Base-by-base conservation (phyloP, 1,140 invertebrate genomes). In the Drosophila elegans region DNA sequence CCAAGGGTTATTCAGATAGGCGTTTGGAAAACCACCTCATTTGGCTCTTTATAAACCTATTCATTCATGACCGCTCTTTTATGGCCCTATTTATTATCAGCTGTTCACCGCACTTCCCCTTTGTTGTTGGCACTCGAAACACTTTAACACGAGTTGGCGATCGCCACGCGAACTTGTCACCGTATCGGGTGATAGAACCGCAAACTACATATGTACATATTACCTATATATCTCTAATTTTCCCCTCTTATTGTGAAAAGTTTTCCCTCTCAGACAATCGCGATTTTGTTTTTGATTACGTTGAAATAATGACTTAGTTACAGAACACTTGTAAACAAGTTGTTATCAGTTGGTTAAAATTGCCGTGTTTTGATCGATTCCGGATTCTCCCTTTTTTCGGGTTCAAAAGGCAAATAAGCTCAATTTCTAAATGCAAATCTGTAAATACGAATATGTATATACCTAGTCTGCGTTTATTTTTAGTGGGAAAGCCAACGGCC, bases 401-500 rank as follows among this genome's bases (percentile, higher is more conserved):
- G 13, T 21, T 62, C 59, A 11, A 21, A 16, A 27, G 27, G 0
- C 27, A 57, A 29, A 32, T 62, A 45, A 9, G 53, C 55, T 10
- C 16, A 4, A 36, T 36, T 64, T 61, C 51, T 56, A 62, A 60
- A 63, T 44, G 39, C 55, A 44, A 44, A 63, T 27, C 5, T 41
- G 29, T 44, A 63, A 71, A 71, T 41, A 39, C 36, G 32, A 48
- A 48, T 48, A 0, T 21, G 16, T 45, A 7, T 45, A 36, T 45
- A 45, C 41, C 3, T 44, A 27, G 57, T 45, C 41, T 45, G 29
- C 9, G 13, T 29, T 71, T 71, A 49, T 71, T 71, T 71, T 57
- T 56, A 71, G 67, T 57, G 66, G 44, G 32, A 41, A 49, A 41
- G 67, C 67, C 64, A 72, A 72, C 56, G 68, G 3, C 68, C 68